Evolutionary conservation across 2,888 invertebrate species (phyloP), one percentile per base, ranked within the genome.

Genomic region (Lasiommata megera): DNA sequence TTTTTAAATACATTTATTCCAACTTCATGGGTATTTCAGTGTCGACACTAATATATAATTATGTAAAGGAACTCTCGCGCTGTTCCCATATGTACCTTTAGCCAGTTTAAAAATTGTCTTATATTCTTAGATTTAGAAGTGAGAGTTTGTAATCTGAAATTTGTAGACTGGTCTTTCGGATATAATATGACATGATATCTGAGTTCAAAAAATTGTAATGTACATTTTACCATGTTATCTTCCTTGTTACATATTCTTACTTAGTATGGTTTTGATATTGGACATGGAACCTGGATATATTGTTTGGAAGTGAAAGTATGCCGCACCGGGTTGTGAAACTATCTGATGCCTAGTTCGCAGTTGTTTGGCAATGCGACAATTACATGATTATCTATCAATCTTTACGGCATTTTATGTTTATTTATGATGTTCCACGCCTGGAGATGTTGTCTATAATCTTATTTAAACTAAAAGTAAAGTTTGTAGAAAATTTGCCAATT

Each of bases 251-350:
- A 5, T 5, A 11, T 29, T n/a, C 8, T 18, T 41, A n/a, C 9
- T 41, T 41, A 7, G 12, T 12, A 5, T 23, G 6, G 43, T 34
- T 34, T 34, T 31, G 9, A 6, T 23, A 23, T 23, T n/a, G 23
- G 1, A 16, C 46, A 11, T 6, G 46, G 16, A 31, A 46, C 31
- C 46, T 64, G 61, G 65, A 67, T 57, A 51, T 56, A 56, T 61
- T 61, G 41, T 55, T 56, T 54, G 60, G 43, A 60, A 66, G 68
- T 65, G 68, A 67, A 70, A 68, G 68, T 63, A 50, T 50, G 36
- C 12, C 18, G 38, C 11, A 16, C 28, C 16, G 40, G 31, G 58
- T 67, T 67, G 62, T 66, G 64, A 63, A 66, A 64, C 37, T 54
- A 53, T 56, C 53, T 54, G 61, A 59, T 61, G 58, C 17, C 58